These are phyloP conservation scores for Drosophila burlai DNA, from an alignment of 1,140 invertebrate genomes.

Conservation along the genomic window DNA sequence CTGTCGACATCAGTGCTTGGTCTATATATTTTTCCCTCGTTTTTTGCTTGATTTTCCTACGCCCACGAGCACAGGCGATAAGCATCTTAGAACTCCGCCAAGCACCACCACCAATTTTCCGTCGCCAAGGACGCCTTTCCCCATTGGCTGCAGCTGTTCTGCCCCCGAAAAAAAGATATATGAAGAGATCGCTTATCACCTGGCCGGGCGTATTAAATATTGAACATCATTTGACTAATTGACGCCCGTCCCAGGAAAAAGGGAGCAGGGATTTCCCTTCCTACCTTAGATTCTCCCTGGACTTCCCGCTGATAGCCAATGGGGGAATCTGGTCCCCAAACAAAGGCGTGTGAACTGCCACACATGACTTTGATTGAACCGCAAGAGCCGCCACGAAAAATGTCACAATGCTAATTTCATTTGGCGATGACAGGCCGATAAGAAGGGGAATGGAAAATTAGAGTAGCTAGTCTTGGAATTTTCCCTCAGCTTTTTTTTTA, in stretches of 20 bases:
- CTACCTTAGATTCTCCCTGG: not conserved
- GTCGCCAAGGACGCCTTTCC: constrained; percentile 43
- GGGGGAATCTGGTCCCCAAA: constrained; percentile 44
- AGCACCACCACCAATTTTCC: constrained; percentile 62
- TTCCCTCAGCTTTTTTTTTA: not conserved
- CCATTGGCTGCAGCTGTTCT: constrained; percentile 73
- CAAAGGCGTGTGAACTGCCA: constrained; percentile 72
- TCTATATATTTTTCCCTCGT: constrained; percentile 16
- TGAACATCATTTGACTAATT: constrained; percentile 85
- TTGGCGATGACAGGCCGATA: constrained; percentile 68
- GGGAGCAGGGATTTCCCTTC: constrained; percentile 21
- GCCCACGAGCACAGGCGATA: constrained; percentile 45
- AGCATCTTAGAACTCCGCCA: constrained; percentile 36
- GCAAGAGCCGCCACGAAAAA: constrained; percentile 31
- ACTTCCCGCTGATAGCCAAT: not conserved
- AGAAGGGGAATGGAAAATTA: not conserved
- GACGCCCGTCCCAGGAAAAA: constrained; percentile 41
- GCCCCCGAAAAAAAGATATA: not conserved
- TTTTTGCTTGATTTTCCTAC: constrained; percentile 33
- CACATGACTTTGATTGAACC: constrained; percentile 77
- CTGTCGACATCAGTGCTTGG: constrained; percentile 63
- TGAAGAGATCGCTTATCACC: constrained; percentile 71
- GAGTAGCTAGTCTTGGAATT: not conserved
- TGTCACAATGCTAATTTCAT: constrained; percentile 74
- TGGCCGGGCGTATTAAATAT: constrained; percentile 83